phyloP scores from a whole-genome alignment of 2,113 vertebrate genomes.

The Calidris pugnax region DNA sequence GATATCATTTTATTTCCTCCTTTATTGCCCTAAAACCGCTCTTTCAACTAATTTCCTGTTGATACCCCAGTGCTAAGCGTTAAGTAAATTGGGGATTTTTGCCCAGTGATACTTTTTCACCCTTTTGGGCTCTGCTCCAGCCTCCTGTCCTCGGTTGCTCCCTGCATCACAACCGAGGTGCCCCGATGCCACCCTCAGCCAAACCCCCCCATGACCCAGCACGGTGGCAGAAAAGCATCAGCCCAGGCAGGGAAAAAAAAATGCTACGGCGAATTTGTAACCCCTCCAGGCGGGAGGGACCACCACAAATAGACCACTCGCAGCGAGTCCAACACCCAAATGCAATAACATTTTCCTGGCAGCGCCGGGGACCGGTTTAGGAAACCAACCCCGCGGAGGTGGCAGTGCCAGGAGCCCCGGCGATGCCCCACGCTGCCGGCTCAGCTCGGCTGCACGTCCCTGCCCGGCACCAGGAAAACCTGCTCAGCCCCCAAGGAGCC shows the following conservation, averaged over 20 bases:
- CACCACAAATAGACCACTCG: neutral
- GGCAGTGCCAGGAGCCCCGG: neutral
- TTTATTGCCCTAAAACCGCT: neutral
- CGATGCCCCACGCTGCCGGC: fast-evolving
- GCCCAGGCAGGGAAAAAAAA: neutral
- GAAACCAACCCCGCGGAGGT: neutral
- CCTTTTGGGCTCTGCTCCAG: neutral
- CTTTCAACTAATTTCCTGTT: neutral
- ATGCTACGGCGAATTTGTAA: fast-evolving
- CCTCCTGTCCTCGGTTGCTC: neutral
- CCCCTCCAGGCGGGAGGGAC: neutral
- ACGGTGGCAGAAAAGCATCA: neutral
- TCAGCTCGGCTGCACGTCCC: neutral
- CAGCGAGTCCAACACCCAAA: neutral
- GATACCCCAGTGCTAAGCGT: neutral
- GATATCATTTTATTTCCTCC: neutral
- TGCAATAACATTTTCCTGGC: slow-evolving; percentile 6
- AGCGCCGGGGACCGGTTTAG: neutral
- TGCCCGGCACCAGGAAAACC: neutral
- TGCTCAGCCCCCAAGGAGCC: neutral
- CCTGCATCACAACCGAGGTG: neutral
- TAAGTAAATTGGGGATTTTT: neutral
- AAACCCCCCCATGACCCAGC: neutral
- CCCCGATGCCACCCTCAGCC: neutral
- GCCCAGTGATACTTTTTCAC: neutral